Conservation (phyloP, 2,113 vertebrate species). For the Paramormyrops kingsleyae region DNA sequence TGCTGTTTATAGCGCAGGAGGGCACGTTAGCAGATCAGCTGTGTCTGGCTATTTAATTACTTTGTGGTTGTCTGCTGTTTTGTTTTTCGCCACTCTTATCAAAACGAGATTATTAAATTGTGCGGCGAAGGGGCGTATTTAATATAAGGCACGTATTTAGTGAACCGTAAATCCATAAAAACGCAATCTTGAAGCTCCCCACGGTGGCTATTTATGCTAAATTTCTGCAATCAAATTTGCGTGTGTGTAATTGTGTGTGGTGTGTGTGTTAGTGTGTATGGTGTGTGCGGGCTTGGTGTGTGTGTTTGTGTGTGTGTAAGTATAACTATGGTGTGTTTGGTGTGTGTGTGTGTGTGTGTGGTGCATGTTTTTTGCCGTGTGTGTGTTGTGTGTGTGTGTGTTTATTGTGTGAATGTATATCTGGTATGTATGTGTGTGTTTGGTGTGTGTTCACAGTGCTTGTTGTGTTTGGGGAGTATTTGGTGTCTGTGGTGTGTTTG, state of each 20-base stretch:
- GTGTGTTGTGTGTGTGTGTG: neutral
- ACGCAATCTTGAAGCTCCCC: neutral
- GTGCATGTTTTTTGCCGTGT: neutral
- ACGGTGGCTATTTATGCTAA: neutral
- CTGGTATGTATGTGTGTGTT: neutral
- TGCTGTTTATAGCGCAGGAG: neutral
- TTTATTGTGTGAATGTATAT: neutral
- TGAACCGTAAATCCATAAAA: slow-evolving; percentile 5
- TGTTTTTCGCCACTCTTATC: slow-evolving; percentile 11
- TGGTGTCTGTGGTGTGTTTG: neutral
- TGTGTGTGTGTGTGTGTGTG: neutral
- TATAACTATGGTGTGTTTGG: neutral
- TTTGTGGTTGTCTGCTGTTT: slow-evolving; percentile 5
- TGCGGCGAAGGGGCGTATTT: neutral
- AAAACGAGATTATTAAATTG: neutral
- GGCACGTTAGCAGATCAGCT: neutral
- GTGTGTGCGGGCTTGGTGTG: neutral
- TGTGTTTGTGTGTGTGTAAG: neutral
- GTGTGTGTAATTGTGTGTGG: neutral
- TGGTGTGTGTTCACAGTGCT: neutral
- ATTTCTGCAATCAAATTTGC: neutral
- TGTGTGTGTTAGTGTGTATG: neutral
- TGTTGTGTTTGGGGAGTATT: neutral
- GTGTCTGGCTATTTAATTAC: slow-evolving; percentile 1
- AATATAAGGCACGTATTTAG: slow-evolving; percentile 13